Conservation (phyloP, 2,888 invertebrate species). For the Atrina japonica region DNA sequence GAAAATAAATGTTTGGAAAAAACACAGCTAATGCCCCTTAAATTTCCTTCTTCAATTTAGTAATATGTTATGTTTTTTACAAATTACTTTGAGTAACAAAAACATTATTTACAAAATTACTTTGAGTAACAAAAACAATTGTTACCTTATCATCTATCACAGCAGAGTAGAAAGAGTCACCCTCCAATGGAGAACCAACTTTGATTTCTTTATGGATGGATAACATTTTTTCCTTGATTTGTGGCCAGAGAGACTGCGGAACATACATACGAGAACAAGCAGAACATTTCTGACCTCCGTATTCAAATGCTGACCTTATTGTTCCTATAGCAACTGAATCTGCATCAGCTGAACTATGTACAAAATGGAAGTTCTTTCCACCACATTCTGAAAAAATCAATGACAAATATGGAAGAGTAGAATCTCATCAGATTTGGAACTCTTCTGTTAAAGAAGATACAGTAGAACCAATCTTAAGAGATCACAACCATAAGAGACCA, state of each 20-base stretch:
- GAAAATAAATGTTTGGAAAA: too few relatives aligned
- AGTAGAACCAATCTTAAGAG: not conserved
- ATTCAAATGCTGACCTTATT: constrained; percentile 96
- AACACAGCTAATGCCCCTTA: too few relatives aligned
- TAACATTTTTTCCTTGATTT: constrained; percentile 86
- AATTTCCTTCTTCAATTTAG: too few relatives aligned
- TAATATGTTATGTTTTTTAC: too few relatives aligned
- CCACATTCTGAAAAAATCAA: constrained; percentile 96
- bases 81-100: too few relatives aligned
- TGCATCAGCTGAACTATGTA: constrained; percentile 94
- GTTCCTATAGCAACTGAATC: constrained; percentile 91
- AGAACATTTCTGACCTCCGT: constrained; percentile 97
- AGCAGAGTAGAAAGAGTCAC: constrained; percentile 91
- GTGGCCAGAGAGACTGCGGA: constrained; percentile 92
- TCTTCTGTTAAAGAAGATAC: too few relatives aligned
- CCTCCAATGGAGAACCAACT: constrained; percentile 90
- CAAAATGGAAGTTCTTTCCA: constrained; percentile 99
- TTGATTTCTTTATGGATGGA: constrained; percentile 88
- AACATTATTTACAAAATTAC: too few relatives aligned
- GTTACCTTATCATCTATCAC: constrained; percentile 94
- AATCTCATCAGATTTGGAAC: too few relatives aligned
- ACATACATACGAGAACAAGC: constrained; percentile 99
- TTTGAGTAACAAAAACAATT: too few relatives aligned
- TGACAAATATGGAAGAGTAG: too few relatives aligned
- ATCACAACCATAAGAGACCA: not conserved